Conservation (phyloP, 2,797 vertebrate genomes). For the Poliocrania exsul region DNA sequence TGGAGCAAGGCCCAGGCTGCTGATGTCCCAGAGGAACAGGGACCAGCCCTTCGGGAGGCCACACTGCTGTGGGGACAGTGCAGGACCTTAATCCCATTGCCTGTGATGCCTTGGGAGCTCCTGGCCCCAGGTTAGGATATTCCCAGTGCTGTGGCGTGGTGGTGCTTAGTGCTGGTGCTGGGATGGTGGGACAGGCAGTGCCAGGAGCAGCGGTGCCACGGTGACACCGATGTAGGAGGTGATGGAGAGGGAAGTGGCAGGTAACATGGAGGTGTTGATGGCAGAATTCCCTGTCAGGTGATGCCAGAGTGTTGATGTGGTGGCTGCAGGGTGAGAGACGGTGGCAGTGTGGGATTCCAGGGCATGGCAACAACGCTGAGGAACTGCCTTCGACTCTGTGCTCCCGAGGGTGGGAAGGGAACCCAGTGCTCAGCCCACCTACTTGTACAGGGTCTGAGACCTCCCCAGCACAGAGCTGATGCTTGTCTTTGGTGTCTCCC, state of each 20-base stretch:
- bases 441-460: neutral
- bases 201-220: neutral
- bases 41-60: rapidly evolving
- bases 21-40: neutral
- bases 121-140: rapidly evolving
- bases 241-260: neutral
- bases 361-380: neutral
- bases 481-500: neutral
- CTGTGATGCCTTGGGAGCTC: neutral
- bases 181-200: neutral
- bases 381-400: rapidly evolving
- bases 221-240: neutral
- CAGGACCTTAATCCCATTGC: rapidly evolving
- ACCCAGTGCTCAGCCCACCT: rapidly evolving
- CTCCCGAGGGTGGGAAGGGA: neutral
- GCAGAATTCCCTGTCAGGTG: neutral
- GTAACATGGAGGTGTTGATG: rapidly evolving
- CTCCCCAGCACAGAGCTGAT: neutral
- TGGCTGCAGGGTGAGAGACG: neutral
- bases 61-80: rapidly evolving
- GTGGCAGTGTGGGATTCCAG: neutral
- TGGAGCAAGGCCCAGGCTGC: neutral
- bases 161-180: neutral
- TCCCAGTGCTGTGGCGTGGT: no score
- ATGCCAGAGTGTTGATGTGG: neutral